Conservation (phyloP, 2,113 vertebrate species). For the Seriola aureovittata region DNA sequence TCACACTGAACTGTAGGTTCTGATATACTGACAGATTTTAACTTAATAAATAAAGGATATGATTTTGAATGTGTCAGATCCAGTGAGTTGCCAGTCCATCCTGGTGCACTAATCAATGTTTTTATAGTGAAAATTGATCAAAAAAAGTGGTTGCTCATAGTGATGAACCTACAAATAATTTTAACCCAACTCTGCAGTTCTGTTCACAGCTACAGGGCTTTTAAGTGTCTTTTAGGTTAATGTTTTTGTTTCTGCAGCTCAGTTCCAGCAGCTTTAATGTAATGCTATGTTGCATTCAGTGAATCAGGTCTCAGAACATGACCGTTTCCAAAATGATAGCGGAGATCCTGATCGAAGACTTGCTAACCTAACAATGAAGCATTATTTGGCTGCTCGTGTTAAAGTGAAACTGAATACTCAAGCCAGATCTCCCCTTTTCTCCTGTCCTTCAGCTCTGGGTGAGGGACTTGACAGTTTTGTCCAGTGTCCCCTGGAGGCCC, state of each 20-base stretch:
- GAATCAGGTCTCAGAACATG: too few relatives aligned
- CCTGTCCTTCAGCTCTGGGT: conserved; percentile 89
- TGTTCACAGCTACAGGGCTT: not conserved
- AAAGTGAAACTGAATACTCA: not conserved
- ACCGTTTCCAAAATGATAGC: too few relatives aligned
- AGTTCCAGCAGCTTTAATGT: too few relatives aligned
- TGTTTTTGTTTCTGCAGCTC: too few relatives aligned
- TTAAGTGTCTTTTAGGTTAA: too few relatives aligned
- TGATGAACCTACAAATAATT: not conserved
- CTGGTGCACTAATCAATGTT: too few relatives aligned
- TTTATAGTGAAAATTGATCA: too few relatives aligned
- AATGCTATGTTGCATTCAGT: too few relatives aligned
- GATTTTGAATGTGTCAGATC: not conserved
- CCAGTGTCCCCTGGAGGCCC: conserved; percentile 92
- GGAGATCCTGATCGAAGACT: not conserved
- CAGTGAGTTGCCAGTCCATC: too few relatives aligned
- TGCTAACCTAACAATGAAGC: not conserved
- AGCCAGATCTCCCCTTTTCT: not conserved
- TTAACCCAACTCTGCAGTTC: not conserved
- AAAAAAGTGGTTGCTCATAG: too few relatives aligned
- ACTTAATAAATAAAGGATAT: not conserved
- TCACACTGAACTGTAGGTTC: not conserved
- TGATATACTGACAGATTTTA: not conserved
- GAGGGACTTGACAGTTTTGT: conserved; percentile 96
- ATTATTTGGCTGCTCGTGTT: not conserved